Evolutionary conservation across 2,888 invertebrate genomes (phyloP).

Genomic region (Zeuzera pyrina): DNA sequence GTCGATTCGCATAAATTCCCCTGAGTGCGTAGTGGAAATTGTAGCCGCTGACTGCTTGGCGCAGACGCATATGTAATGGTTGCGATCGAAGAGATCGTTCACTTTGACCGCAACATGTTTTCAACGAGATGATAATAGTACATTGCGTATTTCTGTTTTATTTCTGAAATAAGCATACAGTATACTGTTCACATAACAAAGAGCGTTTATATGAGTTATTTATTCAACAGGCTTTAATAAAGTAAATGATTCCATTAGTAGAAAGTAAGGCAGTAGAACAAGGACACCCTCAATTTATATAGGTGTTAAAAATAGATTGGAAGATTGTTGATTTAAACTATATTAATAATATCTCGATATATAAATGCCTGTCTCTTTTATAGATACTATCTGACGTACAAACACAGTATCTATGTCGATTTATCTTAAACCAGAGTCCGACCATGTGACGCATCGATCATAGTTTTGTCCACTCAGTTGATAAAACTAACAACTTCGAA

Average conservation of each 20-base stretch:
- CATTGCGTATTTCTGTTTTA: constrained; percentile 37
- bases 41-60: constrained; percentile 38
- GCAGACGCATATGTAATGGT: constrained; percentile 49
- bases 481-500: constrained; percentile 20
- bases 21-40: constrained; percentile 32
- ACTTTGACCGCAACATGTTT: constrained; percentile 58
- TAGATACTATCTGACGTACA: constrained; percentile 42
- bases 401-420: constrained; percentile 43
- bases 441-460: constrained; percentile 52
- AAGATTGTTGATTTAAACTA: too few relatives aligned
- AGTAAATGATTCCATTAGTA: too few relatives aligned
- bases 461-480: constrained; percentile 48
- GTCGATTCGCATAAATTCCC: constrained; percentile 34
- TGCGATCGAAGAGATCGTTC: constrained; percentile 53
- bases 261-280: too few relatives aligned
- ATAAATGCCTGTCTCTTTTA: constrained; percentile 41
- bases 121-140: constrained; percentile 63
- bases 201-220: too few relatives aligned
- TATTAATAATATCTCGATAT: constrained; percentile 28
- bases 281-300: too few relatives aligned
- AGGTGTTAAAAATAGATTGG: too few relatives aligned
- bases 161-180: too few relatives aligned
- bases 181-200: too few relatives aligned
- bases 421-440: constrained; percentile 41
- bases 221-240: too few relatives aligned